phyloP scores from a whole-genome alignment of 2,113 vertebrate species.

The Ptilonorhynchus violaceus region DNA sequence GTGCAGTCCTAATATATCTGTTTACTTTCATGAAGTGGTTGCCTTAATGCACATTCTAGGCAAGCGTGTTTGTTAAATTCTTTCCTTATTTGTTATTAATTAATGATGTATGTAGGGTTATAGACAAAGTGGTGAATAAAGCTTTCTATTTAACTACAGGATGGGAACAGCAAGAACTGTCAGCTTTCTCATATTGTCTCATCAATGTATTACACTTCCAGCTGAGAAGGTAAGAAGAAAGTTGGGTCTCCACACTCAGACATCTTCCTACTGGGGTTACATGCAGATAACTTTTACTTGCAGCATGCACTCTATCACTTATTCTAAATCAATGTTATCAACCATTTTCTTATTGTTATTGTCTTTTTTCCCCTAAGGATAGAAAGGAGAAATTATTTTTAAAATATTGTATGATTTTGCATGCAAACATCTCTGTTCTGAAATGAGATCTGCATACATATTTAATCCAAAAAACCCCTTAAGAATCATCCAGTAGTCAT shows the following conservation, averaged over 20 bases:
- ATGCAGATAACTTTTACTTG: not conserved
- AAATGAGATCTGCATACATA: not conserved
- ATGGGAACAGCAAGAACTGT: not conserved
- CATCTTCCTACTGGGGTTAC: not conserved
- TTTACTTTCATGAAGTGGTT: not conserved
- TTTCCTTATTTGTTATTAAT: not conserved
- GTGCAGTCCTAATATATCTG: accelerated
- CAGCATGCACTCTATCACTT: not conserved
- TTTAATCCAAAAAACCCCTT: not conserved
- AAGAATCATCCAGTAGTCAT: not conserved
- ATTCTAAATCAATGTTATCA: not conserved
- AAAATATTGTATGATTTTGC: not conserved
- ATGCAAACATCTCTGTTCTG: not conserved
- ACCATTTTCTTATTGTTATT: not conserved
- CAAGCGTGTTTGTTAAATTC: not conserved
- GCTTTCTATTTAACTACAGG: not conserved
- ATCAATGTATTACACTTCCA: not conserved
- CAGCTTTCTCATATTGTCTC: not conserved
- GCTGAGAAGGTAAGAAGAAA: not conserved
- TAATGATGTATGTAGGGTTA: not conserved
- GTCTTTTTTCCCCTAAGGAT: not conserved
- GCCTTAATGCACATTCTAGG: not conserved
- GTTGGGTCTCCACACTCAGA: not conserved
- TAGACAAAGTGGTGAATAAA: not conserved
- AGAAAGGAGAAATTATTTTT: not conserved